phyloP scores from a whole-genome alignment of 2,888 invertebrate genomes.

The Mycogona germanica region DNA sequence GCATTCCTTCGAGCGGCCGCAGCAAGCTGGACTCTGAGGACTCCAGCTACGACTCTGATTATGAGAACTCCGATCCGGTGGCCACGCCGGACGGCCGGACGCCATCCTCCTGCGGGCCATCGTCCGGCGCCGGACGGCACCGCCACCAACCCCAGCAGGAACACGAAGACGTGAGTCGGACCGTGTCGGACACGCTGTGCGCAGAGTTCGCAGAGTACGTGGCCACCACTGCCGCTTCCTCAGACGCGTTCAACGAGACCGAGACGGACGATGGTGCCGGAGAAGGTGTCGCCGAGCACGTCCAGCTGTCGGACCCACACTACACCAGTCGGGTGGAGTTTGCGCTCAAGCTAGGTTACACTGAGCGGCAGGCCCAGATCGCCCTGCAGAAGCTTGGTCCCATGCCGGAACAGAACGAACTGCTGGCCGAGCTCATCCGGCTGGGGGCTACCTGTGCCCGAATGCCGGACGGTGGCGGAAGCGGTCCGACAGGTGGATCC shows the following conservation, averaged over 20 bases:
- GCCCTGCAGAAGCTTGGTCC: slow-evolving; percentile 75
- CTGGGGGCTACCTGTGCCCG: slow-evolving; percentile 39
- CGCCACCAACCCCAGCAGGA: slow-evolving; percentile 27
- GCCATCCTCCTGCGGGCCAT: no score
- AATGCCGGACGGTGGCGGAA: neutral
- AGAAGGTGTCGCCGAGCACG: neutral
- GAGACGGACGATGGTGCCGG: neutral
- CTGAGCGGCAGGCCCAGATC: slow-evolving; percentile 67
- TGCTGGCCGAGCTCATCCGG: slow-evolving; percentile 76
- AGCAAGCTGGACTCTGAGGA: slow-evolving; percentile 45
- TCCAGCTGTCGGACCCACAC: slow-evolving; percentile 24
- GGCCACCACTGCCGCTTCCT: slow-evolving; percentile 4
- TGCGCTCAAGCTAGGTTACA: slow-evolving; percentile 82
- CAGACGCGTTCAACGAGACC: slow-evolving; percentile 3
- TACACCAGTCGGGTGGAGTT: slow-evolving; percentile 65
- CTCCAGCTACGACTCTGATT: slow-evolving; percentile 74
- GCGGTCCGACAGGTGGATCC: neutral
- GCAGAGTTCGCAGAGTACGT: slow-evolving; percentile 78
- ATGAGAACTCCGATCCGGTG: slow-evolving; percentile 39
- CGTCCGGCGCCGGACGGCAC: slow-evolving; percentile 20
- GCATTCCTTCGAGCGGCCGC: no score
- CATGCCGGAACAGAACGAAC: slow-evolving; percentile 71
- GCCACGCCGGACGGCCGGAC: slow-evolving; percentile 27
- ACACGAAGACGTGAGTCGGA: slow-evolving; percentile 66
- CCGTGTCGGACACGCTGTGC: slow-evolving; percentile 69